Evolutionary conservation across 2,888 invertebrate genomes (phyloP), one percentile per base, ranked within the genome.

Genomic region (Papilio gigon): DNA sequence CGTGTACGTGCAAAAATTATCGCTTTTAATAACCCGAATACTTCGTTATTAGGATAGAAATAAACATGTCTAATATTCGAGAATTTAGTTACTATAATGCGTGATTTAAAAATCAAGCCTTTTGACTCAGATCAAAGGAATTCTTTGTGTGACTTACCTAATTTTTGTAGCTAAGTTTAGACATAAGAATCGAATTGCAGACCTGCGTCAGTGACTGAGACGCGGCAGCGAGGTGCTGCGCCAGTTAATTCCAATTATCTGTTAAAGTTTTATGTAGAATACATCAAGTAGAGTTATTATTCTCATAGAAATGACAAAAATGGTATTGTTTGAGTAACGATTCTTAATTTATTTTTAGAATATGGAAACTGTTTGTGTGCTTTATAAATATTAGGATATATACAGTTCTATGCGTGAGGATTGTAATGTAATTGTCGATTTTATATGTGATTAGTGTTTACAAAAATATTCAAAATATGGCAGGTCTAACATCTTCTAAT

Each of bases 211-310:
- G 20, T 35, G 35, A 62, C 22, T 58, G 47, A 20, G 30, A 22
- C 27, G 68, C 27, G 17, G 27, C 59, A 17, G 25, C 68, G 50
- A 65, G 59, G 50, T 58, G 37, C 35, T 14, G 47, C 20, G 60
- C 60, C 79, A 77, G 77, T 79, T 80, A 80, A 84, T 81, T 78
- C 80, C 78, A 77, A 81, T 83, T 87, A 88, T 88, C 87, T 74
- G 78, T 76, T 78, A 83, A 83, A 81, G 75, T 87, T 85, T 85
- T 84, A 85, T 88, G 85, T 84, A 81, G 86, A 81, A 81, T 80
- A 77, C 79, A 17, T 44, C 76, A 11, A 27, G 60, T 25, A 71
- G 71, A 71, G 22, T 50, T 40, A 56, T 8, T 8, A 65, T 44
- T 60, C 9, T 58, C 20, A 12, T 65, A 74, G 71, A 74, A 61